Percentiles rank a stretch among this genome's conserved stretches.
Conservation (phyloP, 2,888 invertebrate genomes). For the Teinopalpus imperialis region DNA sequence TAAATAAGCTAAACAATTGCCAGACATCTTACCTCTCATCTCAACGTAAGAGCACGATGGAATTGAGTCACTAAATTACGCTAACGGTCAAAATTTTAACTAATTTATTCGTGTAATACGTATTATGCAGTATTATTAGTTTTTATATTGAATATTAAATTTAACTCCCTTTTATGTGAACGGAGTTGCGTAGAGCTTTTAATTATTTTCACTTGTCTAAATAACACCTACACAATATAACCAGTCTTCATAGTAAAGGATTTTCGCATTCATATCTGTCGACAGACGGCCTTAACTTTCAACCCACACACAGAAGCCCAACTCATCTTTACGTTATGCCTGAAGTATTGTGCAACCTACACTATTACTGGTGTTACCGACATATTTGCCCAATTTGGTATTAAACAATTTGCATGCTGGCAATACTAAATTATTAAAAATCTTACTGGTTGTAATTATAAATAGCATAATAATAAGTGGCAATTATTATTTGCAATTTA, state of each 20-base stretch:
- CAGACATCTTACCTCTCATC: too few relatives aligned
- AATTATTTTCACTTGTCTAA: conserved; percentile 45
- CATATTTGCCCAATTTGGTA: conserved; percentile 68
- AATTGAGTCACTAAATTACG: conserved; percentile 4
- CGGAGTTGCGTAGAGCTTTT: conserved; percentile 10
- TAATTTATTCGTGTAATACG: conserved; percentile 9
- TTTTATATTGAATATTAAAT: conserved; percentile 10
- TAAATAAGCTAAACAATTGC: too few relatives aligned
- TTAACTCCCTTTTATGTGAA: background rate
- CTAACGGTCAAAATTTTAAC: conserved; percentile 6
- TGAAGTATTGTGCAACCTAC: conserved; percentile 63
- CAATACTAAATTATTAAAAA: conserved; percentile 66
- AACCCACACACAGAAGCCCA: conserved; percentile 58
- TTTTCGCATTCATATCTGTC: conserved; percentile 67
- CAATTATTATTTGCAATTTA: too few relatives aligned
- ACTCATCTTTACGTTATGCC: conserved; percentile 62
- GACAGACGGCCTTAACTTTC: conserved; percentile 64
- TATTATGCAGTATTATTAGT: background rate
- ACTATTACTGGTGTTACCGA: conserved; percentile 49
- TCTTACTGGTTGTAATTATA: conserved; percentile 58
- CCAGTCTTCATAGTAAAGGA: conserved; percentile 51
- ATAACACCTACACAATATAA: conserved; percentile 46
- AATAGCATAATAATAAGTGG: too few relatives aligned
- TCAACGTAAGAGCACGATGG: background rate
- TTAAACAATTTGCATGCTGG: conserved; percentile 60